Base-by-base conservation (phyloP, 1,140 invertebrate species). In the Penaeus chinensis region DNA sequence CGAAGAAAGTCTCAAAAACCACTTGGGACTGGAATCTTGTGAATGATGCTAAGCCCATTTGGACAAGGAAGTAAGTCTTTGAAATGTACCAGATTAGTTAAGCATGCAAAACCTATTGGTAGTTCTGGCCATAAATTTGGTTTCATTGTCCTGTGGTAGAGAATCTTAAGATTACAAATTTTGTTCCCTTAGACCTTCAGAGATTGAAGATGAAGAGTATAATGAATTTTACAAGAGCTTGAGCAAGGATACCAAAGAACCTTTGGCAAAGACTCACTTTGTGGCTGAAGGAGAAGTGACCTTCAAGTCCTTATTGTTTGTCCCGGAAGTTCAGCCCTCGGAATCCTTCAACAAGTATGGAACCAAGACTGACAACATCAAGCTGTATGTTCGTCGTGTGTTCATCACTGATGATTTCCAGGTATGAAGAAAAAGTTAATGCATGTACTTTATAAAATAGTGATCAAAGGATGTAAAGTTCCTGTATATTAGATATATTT, bases 361-460 rank as follows among this genome's bases (percentile, higher is more conserved):
- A 88, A 97, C 97, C 86, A 96, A 96, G 90, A 95, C 95, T 3
- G 98, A 99, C 92, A 97, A 98, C 92, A 99, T 99, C 91, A 99
- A 99, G 93, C 93, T 99, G 90, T 99, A 99, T 91, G 98, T 99
- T 0, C 94, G 98, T 83, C 94, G 98, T 90, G 98, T 99, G 0
- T 99, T 99, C 93, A 99, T 99, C 92, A 99, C 98, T 22, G 99
- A 99, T 91, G 98, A 99, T 93, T 99, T 99, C 93, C 98, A 98
- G 90, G 88, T 89, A 62, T 11, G 79, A 7, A 0, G 69, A 18
- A 27, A 62, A 37, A 3, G 7, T 42, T 42, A 13, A 54, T 8
- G 11, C 54, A 13, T 54, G 10, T 11, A 54, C 16, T 54, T 47
- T 47, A 60, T 61, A n/a, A 42, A 54, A 79, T n/a, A 18, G 24